Evolutionary conservation across 1,140 invertebrate species (phyloP).

Genomic region (Apis florea): DNA sequence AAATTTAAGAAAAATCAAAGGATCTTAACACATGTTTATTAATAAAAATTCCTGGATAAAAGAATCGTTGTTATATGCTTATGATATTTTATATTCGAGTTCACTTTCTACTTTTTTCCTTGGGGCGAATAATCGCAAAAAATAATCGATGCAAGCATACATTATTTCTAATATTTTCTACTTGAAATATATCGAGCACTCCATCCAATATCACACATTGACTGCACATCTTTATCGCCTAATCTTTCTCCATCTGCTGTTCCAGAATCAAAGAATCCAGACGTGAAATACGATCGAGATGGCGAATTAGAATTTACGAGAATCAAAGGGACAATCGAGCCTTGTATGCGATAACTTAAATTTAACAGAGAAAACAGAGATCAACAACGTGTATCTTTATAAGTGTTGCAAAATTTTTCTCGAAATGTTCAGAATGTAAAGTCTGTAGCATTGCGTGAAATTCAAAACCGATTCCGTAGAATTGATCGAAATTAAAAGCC

Average conservation of each 20-base stretch:
- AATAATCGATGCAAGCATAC: no score
- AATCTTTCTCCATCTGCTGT: neutral
- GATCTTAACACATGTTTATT: no score
- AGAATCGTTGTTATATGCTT: no score
- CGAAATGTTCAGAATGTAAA: neutral
- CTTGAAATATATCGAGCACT: no score
- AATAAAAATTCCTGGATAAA: no score
- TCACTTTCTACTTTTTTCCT: no score
- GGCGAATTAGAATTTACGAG: constrained; percentile 17
- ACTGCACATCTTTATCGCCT: no score
- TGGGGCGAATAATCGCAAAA: no score
- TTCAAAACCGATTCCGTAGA: neutral
- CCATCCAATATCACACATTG: no score
- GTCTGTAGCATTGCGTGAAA: neutral
- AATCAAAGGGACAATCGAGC: neutral
- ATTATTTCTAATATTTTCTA: no score
- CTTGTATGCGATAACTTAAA: constrained; percentile 17
- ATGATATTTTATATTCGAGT: no score
- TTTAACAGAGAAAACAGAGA: constrained; percentile 2
- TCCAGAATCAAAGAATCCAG: neutral
- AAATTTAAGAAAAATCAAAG: no score
- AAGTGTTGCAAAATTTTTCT: constrained; percentile 5
- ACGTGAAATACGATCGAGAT: neutral
- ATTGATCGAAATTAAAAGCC: constrained; percentile 21
- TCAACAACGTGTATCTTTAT: constrained; percentile 2